Base-by-base conservation (phyloP, 2,113 vertebrate species). In the Paradoxurus hermaphroditus region DNA sequence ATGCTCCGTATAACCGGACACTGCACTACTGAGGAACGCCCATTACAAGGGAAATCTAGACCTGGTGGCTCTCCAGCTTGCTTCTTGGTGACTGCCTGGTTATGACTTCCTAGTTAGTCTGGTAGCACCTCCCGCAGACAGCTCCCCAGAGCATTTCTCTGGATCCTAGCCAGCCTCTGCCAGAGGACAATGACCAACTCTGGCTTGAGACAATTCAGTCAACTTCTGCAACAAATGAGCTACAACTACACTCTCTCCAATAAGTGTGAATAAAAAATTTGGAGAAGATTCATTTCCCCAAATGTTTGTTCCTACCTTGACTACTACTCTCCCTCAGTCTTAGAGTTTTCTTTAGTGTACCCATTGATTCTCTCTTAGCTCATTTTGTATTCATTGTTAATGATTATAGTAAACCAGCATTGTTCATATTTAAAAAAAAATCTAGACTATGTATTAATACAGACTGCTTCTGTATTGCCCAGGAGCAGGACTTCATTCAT, bases 1-100 rank as follows among this genome's bases (percentile, higher is more conserved):
- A 5, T 27, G 0, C 5, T 82, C 63, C 39, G 15, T n/a, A 4
- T 18, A 87, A 25, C 1, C 29, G 14, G 1, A 27, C 7, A 0
- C 0, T 39, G 56, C 4, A 7, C 9, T 56, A 14, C 34, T 34
- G 27, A n/a, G 19, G 29, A 34, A 83, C 46, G 18, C 41, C 10
- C 7, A 3, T 25, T 46, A 63, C 3, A 25, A 78, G 51, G 51
- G 36, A 67, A 34, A 44, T 11, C 31, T 34, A 36, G 4, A 56
- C 4, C 11, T 27, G 49, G 25, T 39, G 27, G 13, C 13, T 25
- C 34, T 27, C 19, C 8, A 27, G 46, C 77, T 39, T 62, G 34
- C 34, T 41, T 82, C 25, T 51, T 25, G 21, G 46, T 36, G 29
- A 77, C 21, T 10, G 41, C 15, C 41, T n/a, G 21, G 0, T 44